A percentile compares a stretch with the other conserved stretches of the same genome.
These are phyloP conservation scores for Sebastes melanostomus DNA, from an alignment of 2,797 vertebrate species.

Conservation along the genomic window DNA sequence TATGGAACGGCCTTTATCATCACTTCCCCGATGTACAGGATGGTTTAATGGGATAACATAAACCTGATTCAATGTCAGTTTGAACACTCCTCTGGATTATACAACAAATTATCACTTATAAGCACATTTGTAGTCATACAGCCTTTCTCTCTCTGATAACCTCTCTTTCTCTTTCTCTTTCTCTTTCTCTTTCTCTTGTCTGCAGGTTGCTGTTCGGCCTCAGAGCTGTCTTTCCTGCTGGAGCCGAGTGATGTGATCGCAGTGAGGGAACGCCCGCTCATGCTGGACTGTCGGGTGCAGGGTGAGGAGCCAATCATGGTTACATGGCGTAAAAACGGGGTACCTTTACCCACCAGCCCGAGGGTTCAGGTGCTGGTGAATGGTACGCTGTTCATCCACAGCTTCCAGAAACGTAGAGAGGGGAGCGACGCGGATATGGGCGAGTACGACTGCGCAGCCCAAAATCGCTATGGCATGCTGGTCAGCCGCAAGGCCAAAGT, in stretches of 20 bases:
- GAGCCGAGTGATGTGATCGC: conserved; percentile 83
- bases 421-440: conserved; percentile 65
- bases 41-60: neutral
- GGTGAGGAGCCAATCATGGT: conserved; percentile 75
- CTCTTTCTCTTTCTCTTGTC: neutral
- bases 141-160: neutral
- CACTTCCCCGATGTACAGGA: neutral
- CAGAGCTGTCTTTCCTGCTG: conserved; percentile 80
- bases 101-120: neutral
- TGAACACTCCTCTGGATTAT: neutral
- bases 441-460: conserved; percentile 79
- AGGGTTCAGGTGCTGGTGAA: conserved; percentile 71
- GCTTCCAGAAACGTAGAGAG: conserved; percentile 74
- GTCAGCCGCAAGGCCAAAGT: conserved; percentile 81
- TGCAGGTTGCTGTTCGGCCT: conserved; percentile 66
- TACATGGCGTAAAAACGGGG: conserved; percentile 78
- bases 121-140: neutral
- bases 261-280: conserved; percentile 65
- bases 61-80: neutral
- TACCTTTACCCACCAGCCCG: conserved; percentile 40
- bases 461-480: conserved; percentile 79
- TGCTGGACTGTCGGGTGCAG: conserved; percentile 81
- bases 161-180: neutral
- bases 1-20: too few relatives aligned
- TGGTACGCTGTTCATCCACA: conserved; percentile 76